Percentiles rank a stretch among this genome's conserved stretches.
These are phyloP conservation scores for Patella depressa DNA, from an alignment of 2,888 invertebrate genomes.

Conservation along the genomic window DNA sequence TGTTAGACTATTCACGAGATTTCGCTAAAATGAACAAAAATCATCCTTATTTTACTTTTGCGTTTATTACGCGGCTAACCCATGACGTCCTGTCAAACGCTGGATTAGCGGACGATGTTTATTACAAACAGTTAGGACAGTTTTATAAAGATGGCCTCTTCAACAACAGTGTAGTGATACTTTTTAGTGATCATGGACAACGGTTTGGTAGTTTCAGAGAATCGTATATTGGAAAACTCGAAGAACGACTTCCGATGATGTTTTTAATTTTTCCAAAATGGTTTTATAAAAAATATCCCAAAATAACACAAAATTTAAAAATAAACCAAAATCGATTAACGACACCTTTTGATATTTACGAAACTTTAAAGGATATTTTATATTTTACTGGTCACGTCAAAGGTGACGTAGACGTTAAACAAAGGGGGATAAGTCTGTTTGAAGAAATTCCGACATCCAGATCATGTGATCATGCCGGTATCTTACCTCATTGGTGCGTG, in stretches of 20 bases:
- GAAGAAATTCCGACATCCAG: slow-evolving; percentile 80
- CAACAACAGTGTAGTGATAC: slow-evolving; percentile 58
- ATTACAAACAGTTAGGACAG: slow-evolving; percentile 76
- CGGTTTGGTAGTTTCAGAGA: slow-evolving; percentile 87
- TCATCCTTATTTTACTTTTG: slow-evolving; percentile 83
- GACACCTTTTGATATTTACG: slow-evolving; percentile 87
- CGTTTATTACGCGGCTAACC: slow-evolving; percentile 87
- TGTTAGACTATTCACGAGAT: slow-evolving; percentile 76
- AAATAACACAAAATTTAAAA: slow-evolving; percentile 78
- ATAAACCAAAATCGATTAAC: slow-evolving; percentile 80
- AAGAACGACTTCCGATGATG: slow-evolving; percentile 88
- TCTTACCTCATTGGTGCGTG: slow-evolving; percentile 78
- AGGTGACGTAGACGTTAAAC: slow-evolving; percentile 22
- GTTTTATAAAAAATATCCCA: slow-evolving; percentile 78
- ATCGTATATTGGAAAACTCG: slow-evolving; percentile 84
- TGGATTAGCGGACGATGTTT: slow-evolving; percentile 80
- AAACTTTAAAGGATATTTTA: slow-evolving; percentile 81
- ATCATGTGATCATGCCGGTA: slow-evolving; percentile 83
- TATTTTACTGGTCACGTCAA: slow-evolving; percentile 39
- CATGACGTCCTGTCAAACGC: slow-evolving; percentile 89
- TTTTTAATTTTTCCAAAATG: slow-evolving; percentile 82
- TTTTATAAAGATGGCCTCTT: slow-evolving; percentile 64
- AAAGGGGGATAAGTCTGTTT: slow-evolving; percentile 78
- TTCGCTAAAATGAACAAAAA: slow-evolving; percentile 77
- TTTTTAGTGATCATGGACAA: slow-evolving; percentile 90